Evolutionary conservation across 2,113 vertebrate species (phyloP), one percentile per base, ranked within the genome.

Genomic region (Oncorhynchus kisutch): DNA sequence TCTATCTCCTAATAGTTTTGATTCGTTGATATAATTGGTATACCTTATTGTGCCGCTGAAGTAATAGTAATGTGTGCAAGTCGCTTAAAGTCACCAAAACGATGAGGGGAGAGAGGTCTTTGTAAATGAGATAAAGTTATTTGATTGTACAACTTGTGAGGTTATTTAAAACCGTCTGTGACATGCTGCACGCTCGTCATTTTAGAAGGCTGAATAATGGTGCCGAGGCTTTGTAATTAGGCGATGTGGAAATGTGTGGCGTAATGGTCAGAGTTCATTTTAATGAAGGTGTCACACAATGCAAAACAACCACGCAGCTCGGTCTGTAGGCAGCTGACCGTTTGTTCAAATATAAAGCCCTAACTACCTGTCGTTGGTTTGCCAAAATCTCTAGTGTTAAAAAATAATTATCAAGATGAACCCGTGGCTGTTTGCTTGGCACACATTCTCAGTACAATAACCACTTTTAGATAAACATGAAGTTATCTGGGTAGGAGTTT

Each of bases 1-100:
- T 82, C 82, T 67, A 70, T 85, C 80, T 83, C 79, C 82, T 92
- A 90, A 92, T 91, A 86, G 86, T 92, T 91, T 88, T 91, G 88
- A 93, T 93, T 86, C 91, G 85, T 83, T 78, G 78, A 81, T 86
- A 84, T 90, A 87, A 92, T 88, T 87, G 84, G 86, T 85, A 68
- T 75, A 90, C 76, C 77, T 84, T 83, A 84, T 81, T 82, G 82
- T 81, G 80, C 78, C 57, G 67, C 51, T 67, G 60, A 78, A 89
- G 75, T 73, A 83, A 88, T 81, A 70, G 71, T 85, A 75, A 84
- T 78, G 79, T 82, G 67, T 25, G 68, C 76, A 49, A 76, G 72
- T 76, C 70, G 75, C 73, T 81, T 79, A 77, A 81, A 89, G 87
- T 87, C 80, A 81, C 73, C 67, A 70, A 81, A 82, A 86, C 59